Base-by-base conservation (phyloP, 2,888 invertebrate genomes). In the Desoria tigrina region DNA sequence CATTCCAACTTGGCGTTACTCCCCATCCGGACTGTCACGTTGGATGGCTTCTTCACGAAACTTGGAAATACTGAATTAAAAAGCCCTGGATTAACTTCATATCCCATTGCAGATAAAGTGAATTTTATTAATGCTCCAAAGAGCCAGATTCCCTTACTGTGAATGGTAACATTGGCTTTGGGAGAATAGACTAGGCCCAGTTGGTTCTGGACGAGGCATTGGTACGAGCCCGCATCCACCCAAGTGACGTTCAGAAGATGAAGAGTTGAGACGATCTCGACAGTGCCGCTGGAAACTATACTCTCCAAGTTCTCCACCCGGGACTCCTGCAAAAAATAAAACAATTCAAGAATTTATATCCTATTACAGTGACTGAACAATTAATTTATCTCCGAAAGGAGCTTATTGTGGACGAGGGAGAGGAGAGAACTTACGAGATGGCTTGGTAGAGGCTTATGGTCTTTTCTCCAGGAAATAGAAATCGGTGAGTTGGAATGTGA, bases 111-210 rank as follows among this genome's bases (percentile, higher is more conserved):
- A n/a, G n/a, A n/a, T n/a, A 68, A 66, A 75, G 42, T 59, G 42
- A 7, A 14, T 11, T 39, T 24, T 14, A 32, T 28, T 7, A 18
- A 23, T 42, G 16, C n/a, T 67, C 58, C 9, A 67, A n/a, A n/a
- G n/a, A n/a, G n/a, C n/a, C n/a, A n/a, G n/a, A n/a, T n/a, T n/a
- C n/a, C 79, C 84, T 82, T 81, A 88, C 88, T 89, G 71, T 91
- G 87, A 75, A 96, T 94, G 60, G 89, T 89, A 63, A 96, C 87
- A 79, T 87, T 88, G 14, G 93, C 90, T 79, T 90, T 91, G 62
- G 86, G 84, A 0, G 95, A 95, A 80, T 94, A 95, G 2, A 90
- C 90, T 7, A 90, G 89, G 6, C 95, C 96, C 82, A 89, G 94
- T 72, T 86, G 86, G 79, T 96, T 96, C 18, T 89, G 87, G 11